phyloP scores from a whole-genome alignment of 2,797 vertebrate genomes.

The Hemitrygon akajei region DNA sequence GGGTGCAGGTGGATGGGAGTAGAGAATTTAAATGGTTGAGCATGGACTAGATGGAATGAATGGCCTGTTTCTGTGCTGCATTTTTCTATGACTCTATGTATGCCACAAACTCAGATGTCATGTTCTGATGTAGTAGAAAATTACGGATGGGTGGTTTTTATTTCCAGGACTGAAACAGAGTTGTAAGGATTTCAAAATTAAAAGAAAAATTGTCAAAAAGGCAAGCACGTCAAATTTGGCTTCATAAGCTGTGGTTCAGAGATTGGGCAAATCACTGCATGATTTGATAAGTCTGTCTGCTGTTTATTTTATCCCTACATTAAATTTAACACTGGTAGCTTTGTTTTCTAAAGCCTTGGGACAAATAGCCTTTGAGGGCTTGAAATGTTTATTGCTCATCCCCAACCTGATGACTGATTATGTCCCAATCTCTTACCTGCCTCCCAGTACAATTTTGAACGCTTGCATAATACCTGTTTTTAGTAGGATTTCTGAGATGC shows the following conservation, averaged over 20 bases:
- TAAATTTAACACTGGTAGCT: background rate
- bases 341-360: too few species aligned
- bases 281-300: background rate
- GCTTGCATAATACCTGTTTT: background rate
- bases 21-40: too few species aligned
- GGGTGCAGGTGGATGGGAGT: too few species aligned
- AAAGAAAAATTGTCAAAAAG: background rate
- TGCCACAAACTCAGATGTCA: too few species aligned
- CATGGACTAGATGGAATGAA: too few species aligned
- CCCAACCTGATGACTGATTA: too few species aligned
- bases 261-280: background rate
- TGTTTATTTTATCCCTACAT: background rate
- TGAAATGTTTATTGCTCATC: too few species aligned
- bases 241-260: background rate
- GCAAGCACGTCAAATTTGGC: too few species aligned
- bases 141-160: background rate
- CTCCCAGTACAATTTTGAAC: background rate
- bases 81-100: too few species aligned
- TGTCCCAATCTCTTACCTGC: background rate
- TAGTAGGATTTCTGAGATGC: background rate
- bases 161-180: background rate
- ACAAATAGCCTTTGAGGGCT: background rate
- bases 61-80: too few species aligned
- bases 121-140: background rate
- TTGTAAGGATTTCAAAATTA: background rate